phyloP scores from a whole-genome alignment of 2,113 vertebrate species.

The Crotalus viridis region DNA sequence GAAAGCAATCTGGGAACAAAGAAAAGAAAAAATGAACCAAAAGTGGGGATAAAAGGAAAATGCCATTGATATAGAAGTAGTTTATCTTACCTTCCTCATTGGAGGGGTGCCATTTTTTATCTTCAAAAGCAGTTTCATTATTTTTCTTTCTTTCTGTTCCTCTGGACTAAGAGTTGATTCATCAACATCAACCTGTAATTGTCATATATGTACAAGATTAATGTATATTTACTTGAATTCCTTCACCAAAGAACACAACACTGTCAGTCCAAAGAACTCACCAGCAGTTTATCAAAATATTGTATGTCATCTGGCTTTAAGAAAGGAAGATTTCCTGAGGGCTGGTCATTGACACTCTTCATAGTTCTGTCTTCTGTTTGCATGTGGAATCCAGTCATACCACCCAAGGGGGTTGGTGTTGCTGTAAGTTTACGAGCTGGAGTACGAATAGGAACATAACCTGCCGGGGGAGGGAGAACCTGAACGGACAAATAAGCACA shows the following conservation, averaged over 20 bases:
- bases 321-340: constrained; percentile 97
- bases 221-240: neutral
- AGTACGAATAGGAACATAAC: constrained; percentile 96
- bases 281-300: constrained; percentile 97
- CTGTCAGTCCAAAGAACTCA: constrained; percentile 42
- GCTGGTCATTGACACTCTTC: constrained; percentile 96
- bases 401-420: constrained; percentile 94
- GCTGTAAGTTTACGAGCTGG: constrained; percentile 94
- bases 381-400: constrained; percentile 99
- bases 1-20: neutral
- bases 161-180: constrained; percentile 97
- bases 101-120: constrained; percentile 98
- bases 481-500: constrained; percentile 37
- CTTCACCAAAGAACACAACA: neutral
- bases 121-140: constrained; percentile 98
- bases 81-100: constrained; percentile 88
- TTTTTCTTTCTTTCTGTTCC: constrained; percentile 98
- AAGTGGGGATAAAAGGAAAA: neutral
- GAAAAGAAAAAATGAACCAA: neutral
- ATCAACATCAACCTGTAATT: constrained; percentile 92
- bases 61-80: neutral
- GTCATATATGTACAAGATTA: constrained; percentile 27
- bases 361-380: constrained; percentile 92
- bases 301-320: constrained; percentile 98
- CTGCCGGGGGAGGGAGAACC: constrained; percentile 95